A percentile compares a stretch with the other conserved stretches of the same genome.
Conservation (phyloP, 2,888 invertebrate species). For the Leucophenga montana region DNA sequence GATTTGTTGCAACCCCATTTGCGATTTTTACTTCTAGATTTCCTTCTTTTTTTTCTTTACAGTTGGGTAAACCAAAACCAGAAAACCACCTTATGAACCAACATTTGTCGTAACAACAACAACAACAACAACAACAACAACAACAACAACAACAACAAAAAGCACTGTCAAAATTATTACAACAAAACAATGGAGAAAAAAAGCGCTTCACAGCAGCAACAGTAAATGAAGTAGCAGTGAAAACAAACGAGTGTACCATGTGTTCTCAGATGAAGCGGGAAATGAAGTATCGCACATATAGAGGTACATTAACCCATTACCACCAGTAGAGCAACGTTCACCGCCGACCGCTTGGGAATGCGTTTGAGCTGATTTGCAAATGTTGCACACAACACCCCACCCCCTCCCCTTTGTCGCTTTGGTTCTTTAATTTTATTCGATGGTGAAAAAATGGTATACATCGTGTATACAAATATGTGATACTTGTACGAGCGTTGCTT, state of each 20-base stretch:
- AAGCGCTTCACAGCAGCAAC: background rate
- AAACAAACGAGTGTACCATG: background rate
- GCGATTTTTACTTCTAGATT: background rate
- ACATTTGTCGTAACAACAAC: conserved; percentile 13
- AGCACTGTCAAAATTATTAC: too few species aligned
- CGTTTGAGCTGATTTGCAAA: too few species aligned
- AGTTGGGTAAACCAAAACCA: conserved; percentile 34
- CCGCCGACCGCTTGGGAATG: too few species aligned
- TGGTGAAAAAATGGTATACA: too few species aligned
- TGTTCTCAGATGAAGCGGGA: background rate
- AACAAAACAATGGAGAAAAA: too few species aligned
- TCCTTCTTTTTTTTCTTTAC: background rate
- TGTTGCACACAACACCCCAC: too few species aligned
- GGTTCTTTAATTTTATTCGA: background rate
- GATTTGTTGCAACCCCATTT: background rate
- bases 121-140: background rate
- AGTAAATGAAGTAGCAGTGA: background rate
- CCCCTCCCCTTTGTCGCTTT: too few species aligned
- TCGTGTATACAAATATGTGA: too few species aligned
- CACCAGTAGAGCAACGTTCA: background rate
- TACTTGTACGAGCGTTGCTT: too few species aligned
- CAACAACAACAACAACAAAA: conserved; percentile 15
- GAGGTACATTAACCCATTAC: conserved; percentile 20
- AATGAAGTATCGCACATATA: background rate
- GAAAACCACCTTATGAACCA: conserved; percentile 43